Base-by-base conservation (phyloP, 1,140 invertebrate species). In the Thalassaphorura encarpata region DNA sequence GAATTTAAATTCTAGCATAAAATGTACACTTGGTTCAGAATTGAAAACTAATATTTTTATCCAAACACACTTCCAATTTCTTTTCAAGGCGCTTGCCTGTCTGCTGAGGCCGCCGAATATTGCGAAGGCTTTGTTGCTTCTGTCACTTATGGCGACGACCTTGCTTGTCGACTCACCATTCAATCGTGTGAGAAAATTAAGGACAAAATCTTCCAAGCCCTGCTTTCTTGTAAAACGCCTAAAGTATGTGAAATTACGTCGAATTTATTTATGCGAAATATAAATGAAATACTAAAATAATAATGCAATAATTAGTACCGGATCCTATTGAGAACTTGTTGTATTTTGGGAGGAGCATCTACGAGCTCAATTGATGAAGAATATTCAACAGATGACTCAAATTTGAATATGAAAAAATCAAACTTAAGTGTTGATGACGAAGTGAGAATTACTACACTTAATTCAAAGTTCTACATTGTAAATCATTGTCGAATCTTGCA, bases 101-200 rank as follows among this genome's bases (percentile, higher is more conserved):
- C 80, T 53, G 71, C 81, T n/a, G 82, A 85, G 67, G 83, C 83
- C 28, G 83, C 83, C 0, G 74, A 75, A 56, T 73, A 78, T 54
- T 83, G 82, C 2, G 83, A 87, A 69, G 80, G 81, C 49, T 91
- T 89, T 73, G 81, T 89, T 16, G 77, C 91, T 68, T 85, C 87
- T 1, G 77, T 94, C n/a, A 83, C 91, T 5, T 77, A 92, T 0
- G 91, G 90, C 0, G 87, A 93, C 72, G 90, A 96, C 71, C 76
- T 93, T 52, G 83, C 94, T 8, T 87, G 89, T 78, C 75, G 88
- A 60, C 73, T 92, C 13, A 83, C 84, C 56, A 81, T 91, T 36
- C 80, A 84, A 56, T 85, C 83, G 62, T 80, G 83, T 61, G 84
- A 54, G 16, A 45, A 24, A 23, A 40, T 56, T 19, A 62, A 52